A percentile compares a stretch with the other conserved stretches of the same genome.
Conservation (phyloP, 92 coral and sea anemone species). For the Pocillopora meandrina region DNA sequence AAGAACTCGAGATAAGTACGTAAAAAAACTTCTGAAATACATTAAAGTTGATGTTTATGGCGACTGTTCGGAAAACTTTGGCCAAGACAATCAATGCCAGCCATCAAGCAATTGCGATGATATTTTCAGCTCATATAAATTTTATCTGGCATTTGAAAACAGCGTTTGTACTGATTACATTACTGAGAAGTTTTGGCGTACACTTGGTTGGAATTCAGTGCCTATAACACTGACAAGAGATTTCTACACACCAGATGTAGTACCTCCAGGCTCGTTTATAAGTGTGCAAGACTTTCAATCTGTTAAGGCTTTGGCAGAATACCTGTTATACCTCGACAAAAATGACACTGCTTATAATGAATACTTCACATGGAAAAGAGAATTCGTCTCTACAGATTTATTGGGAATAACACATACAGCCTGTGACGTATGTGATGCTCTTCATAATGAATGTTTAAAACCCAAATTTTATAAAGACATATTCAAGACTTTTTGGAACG, state of each 20-base stretch:
- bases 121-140: conserved; percentile 33
- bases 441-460: conserved; percentile 12
- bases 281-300: conserved; percentile 49
- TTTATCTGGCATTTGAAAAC: conserved; percentile 67
- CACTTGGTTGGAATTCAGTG: conserved; percentile 18
- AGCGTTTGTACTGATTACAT: conserved; percentile 49
- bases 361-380: conserved; percentile 48
- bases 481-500: conserved; percentile 24
- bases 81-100: conserved; percentile 11
- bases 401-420: not conserved
- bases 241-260: conserved; percentile 23
- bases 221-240: conserved; percentile 58
- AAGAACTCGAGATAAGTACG: conserved; percentile 8
- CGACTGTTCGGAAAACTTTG: not conserved
- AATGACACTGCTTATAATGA: conserved; percentile 50
- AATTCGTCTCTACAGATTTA: not conserved
- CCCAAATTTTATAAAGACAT: conserved; percentile 4
- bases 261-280: conserved; percentile 46
- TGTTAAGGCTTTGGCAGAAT: conserved; percentile 51
- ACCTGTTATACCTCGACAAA: conserved; percentile 38
- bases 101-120: not conserved
- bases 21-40: not conserved
- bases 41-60: conserved; percentile 42
- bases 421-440: conserved; percentile 13
- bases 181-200: conserved; percentile 62